These are phyloP conservation scores for Caenorhabditis japonica DNA, from an alignment of 2,888 invertebrate species.

Conservation along the genomic window DNA sequence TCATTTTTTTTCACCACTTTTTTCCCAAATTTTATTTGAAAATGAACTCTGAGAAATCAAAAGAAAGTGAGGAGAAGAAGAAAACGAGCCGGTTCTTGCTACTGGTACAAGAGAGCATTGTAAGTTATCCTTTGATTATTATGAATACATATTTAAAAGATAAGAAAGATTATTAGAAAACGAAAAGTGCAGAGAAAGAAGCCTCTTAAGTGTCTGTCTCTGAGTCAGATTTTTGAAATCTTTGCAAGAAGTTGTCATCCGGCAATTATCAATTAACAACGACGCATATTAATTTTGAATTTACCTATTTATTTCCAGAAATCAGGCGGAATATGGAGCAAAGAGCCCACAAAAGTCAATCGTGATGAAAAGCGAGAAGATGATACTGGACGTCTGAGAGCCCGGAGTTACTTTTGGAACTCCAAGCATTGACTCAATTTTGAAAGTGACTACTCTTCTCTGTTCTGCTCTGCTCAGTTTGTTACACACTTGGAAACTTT, in stretches of 20 bases:
- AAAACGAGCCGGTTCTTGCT: slow-evolving; percentile 5
- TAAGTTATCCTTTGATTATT: slow-evolving; percentile 27
- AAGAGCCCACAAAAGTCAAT: slow-evolving; percentile 6
- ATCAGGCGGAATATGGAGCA: slow-evolving; percentile 31
- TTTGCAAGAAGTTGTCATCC: neutral
- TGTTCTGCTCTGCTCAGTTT: too few species aligned
- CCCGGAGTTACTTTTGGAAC: slow-evolving; percentile 21
- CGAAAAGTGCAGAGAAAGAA: too few species aligned
- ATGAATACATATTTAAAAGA: too few species aligned
- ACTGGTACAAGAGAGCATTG: slow-evolving; percentile 35
- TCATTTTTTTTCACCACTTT: too few species aligned
- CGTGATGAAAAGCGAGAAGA: slow-evolving; percentile 41
- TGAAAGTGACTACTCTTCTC: too few species aligned
- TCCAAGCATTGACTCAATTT: too few species aligned
- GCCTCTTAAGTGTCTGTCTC: neutral
- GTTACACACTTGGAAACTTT: too few species aligned
- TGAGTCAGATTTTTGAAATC: neutral
- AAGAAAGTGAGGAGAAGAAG: slow-evolving; percentile 2
- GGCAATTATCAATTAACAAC: too few species aligned
- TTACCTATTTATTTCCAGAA: slow-evolving; percentile 13
- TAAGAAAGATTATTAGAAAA: too few species aligned
- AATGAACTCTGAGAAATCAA: neutral
- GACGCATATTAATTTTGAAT: too few species aligned
- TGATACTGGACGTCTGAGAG: slow-evolving; percentile 25
- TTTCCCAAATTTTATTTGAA: neutral